Percentiles rank a stretch among this genome's conserved stretches.
Evolutionary conservation across 2,888 invertebrate genomes (phyloP).

Genomic region (Rhopalosiphum nymphaeae): DNA sequence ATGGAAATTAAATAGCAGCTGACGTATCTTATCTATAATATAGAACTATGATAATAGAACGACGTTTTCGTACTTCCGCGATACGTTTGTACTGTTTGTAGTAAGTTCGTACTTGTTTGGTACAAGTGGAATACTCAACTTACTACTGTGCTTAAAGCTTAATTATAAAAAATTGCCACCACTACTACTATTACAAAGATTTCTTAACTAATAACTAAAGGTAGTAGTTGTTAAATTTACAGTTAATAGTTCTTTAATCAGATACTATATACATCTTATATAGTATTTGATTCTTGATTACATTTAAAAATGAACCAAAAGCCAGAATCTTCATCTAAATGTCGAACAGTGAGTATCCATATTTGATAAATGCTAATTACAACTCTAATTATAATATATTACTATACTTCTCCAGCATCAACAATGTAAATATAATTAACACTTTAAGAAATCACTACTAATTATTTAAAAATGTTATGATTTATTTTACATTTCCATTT

Average conservation of each 20-base stretch:
- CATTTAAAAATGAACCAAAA: slow-evolving; percentile 30
- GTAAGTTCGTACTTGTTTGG: neutral
- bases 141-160: neutral
- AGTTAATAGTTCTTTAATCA: neutral
- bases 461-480: neutral
- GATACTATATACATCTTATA: neutral
- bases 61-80: neutral
- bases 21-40: neutral
- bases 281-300: neutral
- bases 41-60: neutral
- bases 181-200: neutral
- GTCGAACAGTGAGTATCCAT: slow-evolving; percentile 51
- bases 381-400: neutral
- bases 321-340: slow-evolving; percentile 48
- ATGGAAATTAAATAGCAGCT: neutral
- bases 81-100: no score
- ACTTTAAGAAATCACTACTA: neutral
- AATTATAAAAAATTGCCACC: neutral
- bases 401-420: neutral
- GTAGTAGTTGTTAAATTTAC: neutral
- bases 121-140: neutral
- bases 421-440: neutral
- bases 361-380: neutral
- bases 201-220: neutral
- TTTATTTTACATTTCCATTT: neutral